Evolutionary conservation across 2,888 invertebrate genomes (phyloP), one percentile per base, ranked within the genome.

Genomic region (Clusia tigrina): DNA sequence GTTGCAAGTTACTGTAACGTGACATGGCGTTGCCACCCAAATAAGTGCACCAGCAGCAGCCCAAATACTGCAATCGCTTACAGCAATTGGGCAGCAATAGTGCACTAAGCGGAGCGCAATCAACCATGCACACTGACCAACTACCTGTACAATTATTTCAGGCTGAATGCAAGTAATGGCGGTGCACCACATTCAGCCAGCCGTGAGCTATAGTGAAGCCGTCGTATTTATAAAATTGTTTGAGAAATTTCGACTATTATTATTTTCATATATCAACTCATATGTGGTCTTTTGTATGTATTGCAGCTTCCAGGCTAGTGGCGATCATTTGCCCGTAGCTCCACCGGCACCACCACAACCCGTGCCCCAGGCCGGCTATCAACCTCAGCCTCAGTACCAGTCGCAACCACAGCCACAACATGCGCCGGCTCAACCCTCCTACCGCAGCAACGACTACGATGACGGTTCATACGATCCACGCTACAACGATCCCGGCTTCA

Each of bases 271-370:
- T 10, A 48, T 48, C 48, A n/a, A n/a, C 6, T 5, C 48, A n/a
- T n/a, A n/a, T n/a, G n/a, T n/a, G n/a, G n/a, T n/a, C n/a, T n/a
- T n/a, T n/a, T n/a, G n/a, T n/a, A n/a, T n/a, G n/a, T n/a, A n/a
- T 42, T 60, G 67, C 64, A 84, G 89, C 74, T 91, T 90, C 87
- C 89, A 90, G 86, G 93, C 94, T 9, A 86, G 86, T 54, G 94
- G 94, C 26, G 94, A 94, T 77, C 92, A 92, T 81, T 87, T 93
- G 75, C 91, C 90, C 53, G 89, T 89, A 63, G 89, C 88, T 9
- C 88, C 88, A 63, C 86, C 86, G 66, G 84, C 87, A 9, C 87
- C 84, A 71, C 80, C 82, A 74, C 81, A 84, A 76, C 77, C 83
- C 67, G 85, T 86, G 15, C 88, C 88, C 58, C 88, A 88, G 2